Percentiles rank a stretch among this genome's conserved stretches.
phyloP scores from a whole-genome alignment of 2,797 vertebrate species.

The Thunnus albacares region DNA sequence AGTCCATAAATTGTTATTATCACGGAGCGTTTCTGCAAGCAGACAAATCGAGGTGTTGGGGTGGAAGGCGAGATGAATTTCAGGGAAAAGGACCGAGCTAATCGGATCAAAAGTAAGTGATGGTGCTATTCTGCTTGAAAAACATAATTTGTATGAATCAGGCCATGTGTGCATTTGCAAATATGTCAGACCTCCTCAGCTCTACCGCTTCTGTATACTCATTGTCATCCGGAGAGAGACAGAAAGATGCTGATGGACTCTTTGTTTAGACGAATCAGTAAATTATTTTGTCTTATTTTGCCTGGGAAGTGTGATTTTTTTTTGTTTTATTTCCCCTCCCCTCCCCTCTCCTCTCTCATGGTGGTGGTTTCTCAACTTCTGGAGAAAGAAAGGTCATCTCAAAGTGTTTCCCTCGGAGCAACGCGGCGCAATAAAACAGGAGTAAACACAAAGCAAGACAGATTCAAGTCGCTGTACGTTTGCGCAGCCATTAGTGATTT shows the following conservation, averaged over 20 bases:
- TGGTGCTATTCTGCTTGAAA: slow-evolving; percentile 68
- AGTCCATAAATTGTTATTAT: slow-evolving; percentile 75
- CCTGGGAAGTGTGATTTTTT: slow-evolving; percentile 54
- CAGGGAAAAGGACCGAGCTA: slow-evolving; percentile 46
- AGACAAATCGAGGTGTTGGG: slow-evolving; percentile 63
- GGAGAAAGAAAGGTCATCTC: slow-evolving; percentile 76
- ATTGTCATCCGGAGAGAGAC: slow-evolving; percentile 42
- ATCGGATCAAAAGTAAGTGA: slow-evolving; percentile 80
- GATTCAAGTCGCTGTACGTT: slow-evolving; percentile 69
- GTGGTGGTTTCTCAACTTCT: slow-evolving; percentile 38
- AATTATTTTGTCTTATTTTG: slow-evolving; percentile 48
- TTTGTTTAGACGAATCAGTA: slow-evolving; percentile 70
- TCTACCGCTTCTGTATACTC: slow-evolving; percentile 37
- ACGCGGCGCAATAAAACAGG: slow-evolving; percentile 79
- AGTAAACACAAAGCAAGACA: slow-evolving; percentile 84
- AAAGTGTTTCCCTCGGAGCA: slow-evolving; percentile 81
- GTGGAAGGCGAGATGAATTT: slow-evolving; percentile 51
- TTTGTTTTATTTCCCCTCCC: background rate
- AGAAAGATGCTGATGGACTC: slow-evolving; percentile 65
- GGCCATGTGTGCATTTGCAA: slow-evolving; percentile 47
- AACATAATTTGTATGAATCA: slow-evolving; percentile 74
- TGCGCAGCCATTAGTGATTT: slow-evolving; percentile 81
- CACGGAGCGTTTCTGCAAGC: slow-evolving; percentile 42
- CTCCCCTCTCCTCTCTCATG: background rate
- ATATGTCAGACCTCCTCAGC: slow-evolving; percentile 35